Base-by-base conservation (phyloP, 2,797 vertebrate species). In the Rhinogobio ventralis region DNA sequence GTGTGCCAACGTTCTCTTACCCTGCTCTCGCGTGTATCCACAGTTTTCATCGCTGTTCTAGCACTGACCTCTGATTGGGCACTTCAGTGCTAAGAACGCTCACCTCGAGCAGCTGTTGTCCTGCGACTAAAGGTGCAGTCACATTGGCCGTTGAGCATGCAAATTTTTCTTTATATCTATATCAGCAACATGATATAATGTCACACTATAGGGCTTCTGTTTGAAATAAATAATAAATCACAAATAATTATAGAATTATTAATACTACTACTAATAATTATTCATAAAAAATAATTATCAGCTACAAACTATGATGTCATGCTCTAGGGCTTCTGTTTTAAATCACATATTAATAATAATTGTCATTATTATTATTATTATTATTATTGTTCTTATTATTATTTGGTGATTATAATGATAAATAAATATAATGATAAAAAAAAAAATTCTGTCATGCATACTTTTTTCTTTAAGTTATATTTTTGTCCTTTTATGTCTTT, bases 91-190 rank as follows among this genome's bases (percentile, higher is more conserved):
- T 62, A 36, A 83, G 72, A 81, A 73, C 13, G 7, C 49, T 75
- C 51, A 82, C 69, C 68, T 39, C 23, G 28, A 84, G 60, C 85
- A 85, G 78, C 64, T 82, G 85, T 68, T 86, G 66, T 86, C 33
- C 72, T 83, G 76, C 11, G 46, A 72, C 79, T 85, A 80, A 79
- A 60, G n/a, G 51, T 72, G 11, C n/a, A 0, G n/a, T 46, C 33
- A 60, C 67, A 39, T 9, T 39, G 9, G 14, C 30, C 13, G 23
- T 67, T 51, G 5, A 45, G n/a, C 36, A 62, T 64, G 60, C 13
- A 9, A 25, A 36, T 45, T 14, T 60, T 7, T 14, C 9, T 8
- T 39, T 8, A 39, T 39, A 39, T 9, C 39, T 39, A 39, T 14
- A 62, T 28, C 10, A 15, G n/a, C 39, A 20, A 60, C 23, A 60